Percentiles rank a stretch among this genome's conserved stretches.
Evolutionary conservation across 2,888 invertebrate species (phyloP).

Genomic region (Ectobius pallidus): DNA sequence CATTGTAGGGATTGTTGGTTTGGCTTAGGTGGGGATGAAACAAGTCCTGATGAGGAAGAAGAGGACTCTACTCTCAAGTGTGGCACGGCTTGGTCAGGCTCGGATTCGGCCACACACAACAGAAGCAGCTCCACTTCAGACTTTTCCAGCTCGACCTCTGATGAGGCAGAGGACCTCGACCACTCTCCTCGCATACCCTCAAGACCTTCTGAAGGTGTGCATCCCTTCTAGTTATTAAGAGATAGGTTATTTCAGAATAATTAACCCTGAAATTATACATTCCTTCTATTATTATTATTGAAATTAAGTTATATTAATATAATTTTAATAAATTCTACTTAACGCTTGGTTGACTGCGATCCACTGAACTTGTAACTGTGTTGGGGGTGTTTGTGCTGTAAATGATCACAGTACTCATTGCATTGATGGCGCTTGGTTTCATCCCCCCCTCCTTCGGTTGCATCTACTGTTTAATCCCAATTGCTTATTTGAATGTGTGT

Average conservation of each 20-base stretch:
- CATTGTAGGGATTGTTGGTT: no score
- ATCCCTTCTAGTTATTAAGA: background rate
- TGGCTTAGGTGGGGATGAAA: conserved; percentile 61
- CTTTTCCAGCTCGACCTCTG: conserved; percentile 52
- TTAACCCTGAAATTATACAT: background rate
- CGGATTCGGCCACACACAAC: conserved; percentile 55
- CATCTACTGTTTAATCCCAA: no score
- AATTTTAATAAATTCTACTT: no score
- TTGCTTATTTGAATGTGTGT: no score
- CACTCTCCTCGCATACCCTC: background rate
- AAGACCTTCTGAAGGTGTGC: conserved; percentile 17
- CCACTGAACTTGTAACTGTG: no score
- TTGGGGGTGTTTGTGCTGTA: no score
- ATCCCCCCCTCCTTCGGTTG: no score
- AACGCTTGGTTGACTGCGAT: no score
- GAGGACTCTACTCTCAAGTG: conserved; percentile 62
- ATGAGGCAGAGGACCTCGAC: background rate
- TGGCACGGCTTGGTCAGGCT: conserved; percentile 57
- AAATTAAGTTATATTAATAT: no score
- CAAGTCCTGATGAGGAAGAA: conserved; percentile 64
- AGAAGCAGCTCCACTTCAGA: conserved; percentile 53
- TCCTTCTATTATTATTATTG: background rate
- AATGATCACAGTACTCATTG: no score
- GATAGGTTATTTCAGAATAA: background rate
- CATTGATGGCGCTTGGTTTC: no score